phyloP scores from a whole-genome alignment of 2,797 vertebrate genomes.

The Gymnodraco acuticeps region DNA sequence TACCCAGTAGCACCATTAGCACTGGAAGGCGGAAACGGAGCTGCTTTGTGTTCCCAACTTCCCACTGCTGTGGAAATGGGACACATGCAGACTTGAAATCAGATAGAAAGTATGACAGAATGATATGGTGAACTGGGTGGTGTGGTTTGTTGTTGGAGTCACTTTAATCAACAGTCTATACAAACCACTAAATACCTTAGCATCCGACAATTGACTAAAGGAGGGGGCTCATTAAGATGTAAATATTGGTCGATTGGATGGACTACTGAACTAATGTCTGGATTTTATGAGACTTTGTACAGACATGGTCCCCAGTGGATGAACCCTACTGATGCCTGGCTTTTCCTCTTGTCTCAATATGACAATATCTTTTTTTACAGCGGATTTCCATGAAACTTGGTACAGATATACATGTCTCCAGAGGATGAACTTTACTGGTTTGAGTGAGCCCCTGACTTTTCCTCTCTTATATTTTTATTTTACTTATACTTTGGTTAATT shows the following conservation, averaged over 20 bases:
- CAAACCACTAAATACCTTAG: not conserved
- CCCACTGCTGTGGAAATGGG: slow-evolving; percentile 52
- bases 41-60: slow-evolving; percentile 58
- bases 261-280: not conserved
- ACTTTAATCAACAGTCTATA: slow-evolving; percentile 2
- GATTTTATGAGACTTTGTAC: not conserved
- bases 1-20: slow-evolving; percentile 67
- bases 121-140: slow-evolving; percentile 5
- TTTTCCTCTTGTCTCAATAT: not conserved
- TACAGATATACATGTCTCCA: not conserved
- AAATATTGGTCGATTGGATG: not conserved
- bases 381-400: not conserved
- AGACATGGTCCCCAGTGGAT: not conserved
- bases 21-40: slow-evolving; percentile 57
- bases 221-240: not conserved
- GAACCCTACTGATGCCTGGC: not conserved
- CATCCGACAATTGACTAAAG: not conserved
- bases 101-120: slow-evolving; percentile 19
- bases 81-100: slow-evolving; percentile 33
- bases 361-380: no score
- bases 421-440: not conserved
- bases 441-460: not conserved
- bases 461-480: not conserved
- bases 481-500: not conserved
- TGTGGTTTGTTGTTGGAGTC: slow-evolving; percentile 24